Conservation (phyloP, 2,797 vertebrate genomes). For the Pelobates cultripes region DNA sequence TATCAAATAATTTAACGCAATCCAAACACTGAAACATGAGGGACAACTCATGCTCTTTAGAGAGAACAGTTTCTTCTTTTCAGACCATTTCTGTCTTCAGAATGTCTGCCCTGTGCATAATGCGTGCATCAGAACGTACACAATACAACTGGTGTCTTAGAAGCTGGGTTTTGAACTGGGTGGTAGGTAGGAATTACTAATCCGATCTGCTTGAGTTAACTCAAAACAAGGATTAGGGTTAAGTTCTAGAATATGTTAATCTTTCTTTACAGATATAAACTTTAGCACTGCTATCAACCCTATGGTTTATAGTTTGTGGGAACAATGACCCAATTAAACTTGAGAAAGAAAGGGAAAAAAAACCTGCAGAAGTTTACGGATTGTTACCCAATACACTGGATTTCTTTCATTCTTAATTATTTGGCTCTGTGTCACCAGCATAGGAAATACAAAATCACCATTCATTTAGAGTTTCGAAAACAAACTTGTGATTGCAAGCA, state of each 20-base stretch:
- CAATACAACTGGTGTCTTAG: constrained; percentile 70
- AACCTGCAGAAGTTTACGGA: constrained; percentile 69
- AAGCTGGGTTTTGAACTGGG: constrained; percentile 75
- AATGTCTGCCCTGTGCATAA: constrained; percentile 68
- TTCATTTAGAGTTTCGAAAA: constrained; percentile 70
- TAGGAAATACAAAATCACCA: constrained; percentile 70
- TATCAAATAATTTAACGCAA: constrained; percentile 48
- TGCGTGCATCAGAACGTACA: constrained; percentile 65
- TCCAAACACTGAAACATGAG: constrained; percentile 23
- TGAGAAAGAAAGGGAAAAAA: constrained; percentile 56
- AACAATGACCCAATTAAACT: constrained; percentile 82
- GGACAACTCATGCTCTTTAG: constrained; percentile 24
- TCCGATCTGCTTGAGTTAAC: constrained; percentile 89
- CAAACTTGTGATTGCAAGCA: constrained; percentile 50
- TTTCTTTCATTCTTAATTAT: constrained; percentile 76
- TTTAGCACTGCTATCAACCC: constrained; percentile 71
- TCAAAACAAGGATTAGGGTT: constrained; percentile 91
- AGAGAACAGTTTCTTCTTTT: constrained; percentile 65
- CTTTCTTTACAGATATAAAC: constrained; percentile 79
- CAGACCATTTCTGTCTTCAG: constrained; percentile 64
- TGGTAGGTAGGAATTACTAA: constrained; percentile 87
- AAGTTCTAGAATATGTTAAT: constrained; percentile 86
- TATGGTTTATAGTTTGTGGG: constrained; percentile 72
- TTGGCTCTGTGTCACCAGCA: constrained; percentile 65
- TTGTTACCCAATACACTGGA: constrained; percentile 75